These are phyloP conservation scores for Enteromius argenteus DNA, from an alignment of 2,797 vertebrate species.

Conservation along the genomic window DNA sequence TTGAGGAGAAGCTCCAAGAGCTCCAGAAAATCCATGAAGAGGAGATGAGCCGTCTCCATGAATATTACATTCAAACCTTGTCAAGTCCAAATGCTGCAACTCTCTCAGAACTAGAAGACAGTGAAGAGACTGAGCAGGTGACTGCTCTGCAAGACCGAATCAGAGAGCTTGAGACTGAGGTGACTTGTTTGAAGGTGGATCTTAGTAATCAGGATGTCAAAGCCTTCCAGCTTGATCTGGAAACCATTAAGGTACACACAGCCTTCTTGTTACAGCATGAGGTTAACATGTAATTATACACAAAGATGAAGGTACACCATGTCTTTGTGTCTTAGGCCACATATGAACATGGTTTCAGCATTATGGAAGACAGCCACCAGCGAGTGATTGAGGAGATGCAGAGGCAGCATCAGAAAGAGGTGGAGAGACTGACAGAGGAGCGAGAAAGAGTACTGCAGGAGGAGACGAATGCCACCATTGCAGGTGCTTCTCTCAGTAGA, in stretches of 20 bases:
- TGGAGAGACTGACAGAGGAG: slow-evolving; percentile 87
- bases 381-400: slow-evolving; percentile 89
- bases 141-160: slow-evolving; percentile 76
- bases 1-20: slow-evolving; percentile 86
- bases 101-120: not conserved
- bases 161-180: slow-evolving; percentile 79
- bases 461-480: slow-evolving; percentile 91
- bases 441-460: slow-evolving; percentile 90
- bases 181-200: slow-evolving; percentile 77
- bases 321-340: slow-evolving; percentile 77
- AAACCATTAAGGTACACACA: slow-evolving; percentile 85
- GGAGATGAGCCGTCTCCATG: slow-evolving; percentile 85
- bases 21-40: slow-evolving; percentile 86
- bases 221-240: slow-evolving; percentile 84
- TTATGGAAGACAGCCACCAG: slow-evolving; percentile 90
- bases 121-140: slow-evolving; percentile 52
- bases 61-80: slow-evolving; percentile 70
- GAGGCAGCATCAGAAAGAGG: slow-evolving; percentile 89
- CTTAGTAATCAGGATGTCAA: slow-evolving; percentile 73
- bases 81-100: slow-evolving; percentile 30
- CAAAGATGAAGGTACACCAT: not conserved
- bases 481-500: slow-evolving; percentile 76
- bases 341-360: slow-evolving; percentile 84
- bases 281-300: not conserved
- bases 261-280: not conserved